Evolutionary conservation across 2,888 invertebrate genomes (phyloP), one percentile per base, ranked within the genome.

Genomic region (Icerya purchasi): DNA sequence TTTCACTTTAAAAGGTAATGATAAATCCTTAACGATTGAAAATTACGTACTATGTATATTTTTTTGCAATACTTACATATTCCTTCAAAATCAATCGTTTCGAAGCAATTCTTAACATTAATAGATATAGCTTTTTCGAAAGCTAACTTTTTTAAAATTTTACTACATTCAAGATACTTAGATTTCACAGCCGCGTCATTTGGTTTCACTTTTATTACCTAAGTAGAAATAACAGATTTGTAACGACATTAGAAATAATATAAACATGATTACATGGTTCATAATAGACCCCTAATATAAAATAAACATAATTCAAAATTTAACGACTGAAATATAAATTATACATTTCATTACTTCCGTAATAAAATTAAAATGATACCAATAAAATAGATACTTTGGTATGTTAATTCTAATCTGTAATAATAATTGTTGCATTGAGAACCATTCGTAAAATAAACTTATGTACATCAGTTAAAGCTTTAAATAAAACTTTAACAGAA

Each of bases 61-160:
- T n/a, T n/a, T n/a, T n/a, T n/a, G 18, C 20, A 57, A 53, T 57
- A 75, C 79, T 76, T 76, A 91, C 92, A 81, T 83, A 96, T 93
- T 65, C 82, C 78, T 68, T 94, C 92, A 67, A 94, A 75, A 73
- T 94, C 84, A 67, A 90, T 86, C 64, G 82, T 80, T 69, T 94
- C 92, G 0, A 91, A 84, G 66, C 96, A 81, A 67, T 83, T 86
- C 69, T 86, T 86, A 66, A 89, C 87, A 67, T 97, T 93, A 1
- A 90, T 86, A 1, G 94, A 83, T 68, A 98, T 98, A 14, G 98
- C 98, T 71, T 88, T 89, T 71, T 94, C 91, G 74, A 98, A 98
- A 8, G 94, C 93, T 66, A 89, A 78, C 75, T 87, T 86, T 71
- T 86, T 89, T 8, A 96, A 87, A 68, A 98, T 89, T 76, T 97